Evolutionary conservation across 2,797 vertebrate genomes (phyloP), one percentile per base, ranked within the genome.

Genomic region (Adelosebastes latens): DNA sequence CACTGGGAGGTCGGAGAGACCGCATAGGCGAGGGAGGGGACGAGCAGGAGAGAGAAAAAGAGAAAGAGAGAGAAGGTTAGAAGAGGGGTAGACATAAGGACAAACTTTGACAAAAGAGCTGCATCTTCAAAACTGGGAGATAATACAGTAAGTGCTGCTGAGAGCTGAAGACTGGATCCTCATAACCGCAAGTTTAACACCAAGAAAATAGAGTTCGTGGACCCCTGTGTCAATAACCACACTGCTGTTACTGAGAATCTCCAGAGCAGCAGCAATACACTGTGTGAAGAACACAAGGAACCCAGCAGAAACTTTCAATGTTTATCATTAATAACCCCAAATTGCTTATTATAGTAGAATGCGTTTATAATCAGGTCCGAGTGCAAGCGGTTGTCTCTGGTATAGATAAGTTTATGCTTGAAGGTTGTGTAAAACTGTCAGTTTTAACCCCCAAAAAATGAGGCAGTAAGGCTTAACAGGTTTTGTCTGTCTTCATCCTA

Each of bases 1-100:
- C 93, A 95, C 65, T 5, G 69, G 70, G 74, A 89, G 94, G 93
- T 93, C 84, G 60, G 52, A 82, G 84, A 83, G 83, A 90, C 90
- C 79, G 10, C 85, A 82, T 61, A 61, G 71, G 72, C 69, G 80
- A 79, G 67, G 71, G 85, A 82, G 83, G 65, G 75, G 55, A 80
- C 1, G 62, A 73, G 63, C 42, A 66, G 31, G 42, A 70, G 32
- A 56, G 76, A 32, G 20, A 52, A 71, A 58, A 72, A 39, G 58
- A 69, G 25, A 60, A 27, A 73, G 13, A 77, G 60, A 80, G 31
- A 36, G 46, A 74, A 63, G 62, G 49, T 61, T 56, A 60, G 39
- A 72, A 32, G 31, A 55, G 7, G 46, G 68, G 32, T 65, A 53
- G 70, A 84, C 59, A 53, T 56, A 78, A 68, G 68, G 72, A 81